Base-by-base conservation (phyloP, 2,113 vertebrate species). In the Hemichromis elongatus region DNA sequence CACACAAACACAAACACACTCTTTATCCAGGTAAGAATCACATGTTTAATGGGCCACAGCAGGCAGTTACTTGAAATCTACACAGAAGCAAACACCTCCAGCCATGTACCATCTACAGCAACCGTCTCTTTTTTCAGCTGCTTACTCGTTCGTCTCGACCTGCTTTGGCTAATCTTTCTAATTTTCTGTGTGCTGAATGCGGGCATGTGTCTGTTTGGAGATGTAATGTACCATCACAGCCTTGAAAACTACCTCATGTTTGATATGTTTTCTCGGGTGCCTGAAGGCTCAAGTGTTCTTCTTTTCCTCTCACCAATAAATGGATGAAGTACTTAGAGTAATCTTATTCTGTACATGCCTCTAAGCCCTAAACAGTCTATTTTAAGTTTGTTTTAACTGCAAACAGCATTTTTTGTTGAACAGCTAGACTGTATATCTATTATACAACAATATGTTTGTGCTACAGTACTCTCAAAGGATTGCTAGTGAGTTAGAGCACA, bases 41-140 rank as follows among this genome's bases (percentile, higher is more conserved):
- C 9, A 12, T 66, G 86, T 83, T 59, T 87, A 94, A 93, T 91
- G 93, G 81, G 7, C 86, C 86, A 24, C 75, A 87, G 80, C 90
- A 81, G 80, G 14, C 82, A 87, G 66, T 61, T 88, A 79, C 30
- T 30, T 45, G 53, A 83, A 89, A 89, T 26, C 55, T 47, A 89
- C 77, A 89, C 90, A 91, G 50, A 85, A 66, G 73, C 12, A 66
- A 84, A 85, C 91, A 89, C 91, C 90, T 86, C 26, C 5, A 86
- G 88, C 81, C 68, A n/a, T 78, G 82, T 59, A 16, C 35, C 0
- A 14, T 37, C 81, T 86, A 55, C 57, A 66, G 18, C 7, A 30
- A 68, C 61, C 16, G 73, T 57, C 30, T 70, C 45, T 82, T 12
- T 59, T 61, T 19, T 61, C 86, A 66, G 3, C n/a, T 63, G 79